These are phyloP conservation scores for Bombus sylvicola DNA, from an alignment of 1,140 invertebrate genomes.

Conservation along the genomic window DNA sequence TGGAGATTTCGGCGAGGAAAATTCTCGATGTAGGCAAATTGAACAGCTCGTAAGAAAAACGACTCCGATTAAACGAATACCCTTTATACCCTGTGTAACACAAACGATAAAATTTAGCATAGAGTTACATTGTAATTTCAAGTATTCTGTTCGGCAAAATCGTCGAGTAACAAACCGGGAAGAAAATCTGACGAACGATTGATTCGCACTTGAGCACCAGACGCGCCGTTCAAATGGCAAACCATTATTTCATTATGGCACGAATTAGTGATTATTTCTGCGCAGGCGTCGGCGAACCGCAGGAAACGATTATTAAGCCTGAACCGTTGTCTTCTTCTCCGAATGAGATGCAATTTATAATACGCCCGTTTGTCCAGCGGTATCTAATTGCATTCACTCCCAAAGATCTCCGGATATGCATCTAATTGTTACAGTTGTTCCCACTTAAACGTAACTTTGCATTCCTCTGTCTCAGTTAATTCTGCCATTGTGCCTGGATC, in stretches of 20 bases:
- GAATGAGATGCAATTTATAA: conserved; percentile 74
- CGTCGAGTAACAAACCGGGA: neutral
- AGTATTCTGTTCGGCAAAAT: neutral
- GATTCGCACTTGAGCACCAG: conserved; percentile 37
- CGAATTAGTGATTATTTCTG: conserved; percentile 46
- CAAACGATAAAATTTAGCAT: neutral
- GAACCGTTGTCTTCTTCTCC: conserved; percentile 57
- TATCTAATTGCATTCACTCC: conserved; percentile 41
- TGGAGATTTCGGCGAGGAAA: neutral
- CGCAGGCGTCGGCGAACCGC: conserved; percentile 62
- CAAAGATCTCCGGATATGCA: conserved; percentile 51
- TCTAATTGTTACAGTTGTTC: conserved; percentile 67
- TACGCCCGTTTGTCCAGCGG: conserved; percentile 69
- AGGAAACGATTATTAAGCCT: conserved; percentile 76
- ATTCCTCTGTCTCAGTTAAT: conserved; percentile 38
- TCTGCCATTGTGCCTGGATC: conserved; percentile 23
- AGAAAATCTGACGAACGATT: conserved; percentile 13
- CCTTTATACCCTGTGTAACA: neutral
- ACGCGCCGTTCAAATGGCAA: neutral
- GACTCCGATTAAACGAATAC: neutral
- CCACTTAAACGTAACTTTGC: conserved; percentile 39
- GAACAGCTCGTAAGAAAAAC: neutral
- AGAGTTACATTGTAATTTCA: neutral
- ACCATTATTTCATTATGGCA: conserved; percentile 48
- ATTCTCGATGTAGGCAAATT: neutral